Conservation (phyloP, 1,140 invertebrate species). For the Nebria ingens region DNA sequence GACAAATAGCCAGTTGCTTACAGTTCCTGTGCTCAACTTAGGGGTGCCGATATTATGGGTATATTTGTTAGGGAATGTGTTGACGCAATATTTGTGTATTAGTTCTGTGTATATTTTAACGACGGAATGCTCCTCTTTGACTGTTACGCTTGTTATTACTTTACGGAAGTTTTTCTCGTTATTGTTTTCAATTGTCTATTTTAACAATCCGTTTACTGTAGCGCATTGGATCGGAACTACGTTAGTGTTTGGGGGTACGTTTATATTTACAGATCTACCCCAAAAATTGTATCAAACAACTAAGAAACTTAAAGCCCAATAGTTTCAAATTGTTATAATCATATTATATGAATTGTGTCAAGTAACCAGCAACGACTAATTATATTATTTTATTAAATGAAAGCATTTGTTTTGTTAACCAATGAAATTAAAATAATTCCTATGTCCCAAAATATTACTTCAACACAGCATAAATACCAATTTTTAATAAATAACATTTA, state of each 20-base stretch:
- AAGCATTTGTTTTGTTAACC: too few species aligned
- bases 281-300: background rate
- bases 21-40: constrained; percentile 38
- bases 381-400: too few species aligned
- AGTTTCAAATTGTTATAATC: too few species aligned
- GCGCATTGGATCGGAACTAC: constrained; percentile 88
- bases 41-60: constrained; percentile 62
- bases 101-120: constrained; percentile 89
- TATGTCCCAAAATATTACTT: too few species aligned
- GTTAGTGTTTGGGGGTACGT: constrained; percentile 85
- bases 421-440: too few species aligned
- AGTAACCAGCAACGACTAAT: too few species aligned
- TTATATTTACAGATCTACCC: constrained; percentile 78
- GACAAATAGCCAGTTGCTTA: constrained; percentile 41
- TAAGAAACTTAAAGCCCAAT: constrained; percentile 3
- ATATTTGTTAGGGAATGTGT: constrained; percentile 75
- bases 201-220: constrained; percentile 86
- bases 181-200: constrained; percentile 92
- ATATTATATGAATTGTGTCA: too few species aligned
- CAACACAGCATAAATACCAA: too few species aligned
- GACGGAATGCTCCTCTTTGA: constrained; percentile 86
- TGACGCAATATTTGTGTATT: constrained; percentile 94
- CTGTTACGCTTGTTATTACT: constrained; percentile 92
- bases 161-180: constrained; percentile 91
- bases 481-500: background rate